Base-by-base conservation (phyloP, 1,140 invertebrate genomes). In the Pogonomyrmex barbatus region DNA sequence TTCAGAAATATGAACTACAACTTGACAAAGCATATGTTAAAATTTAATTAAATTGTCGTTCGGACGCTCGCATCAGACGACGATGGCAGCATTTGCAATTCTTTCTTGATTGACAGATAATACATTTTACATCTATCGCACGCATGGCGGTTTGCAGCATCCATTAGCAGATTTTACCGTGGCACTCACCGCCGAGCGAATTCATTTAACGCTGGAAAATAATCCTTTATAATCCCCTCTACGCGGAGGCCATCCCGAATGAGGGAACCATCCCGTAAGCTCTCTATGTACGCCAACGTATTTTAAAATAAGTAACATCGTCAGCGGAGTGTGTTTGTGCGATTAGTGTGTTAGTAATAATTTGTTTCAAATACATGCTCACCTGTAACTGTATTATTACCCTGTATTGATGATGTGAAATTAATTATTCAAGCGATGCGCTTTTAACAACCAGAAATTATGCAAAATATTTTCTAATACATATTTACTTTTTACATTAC, bases 81-180 rank as follows among this genome's bases (percentile, higher is more conserved):
- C 36, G 56, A 78, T 67, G 79, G 54, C 24, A 86, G 54, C 24
- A 56, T 87, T 73, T 70, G n/a, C 42, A 82, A 86, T 88, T 86
- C 87, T 86, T 86, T 85, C 71, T 52, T 77, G 54, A 88, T 73
- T 54, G 85, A 39, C 39, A 82, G 50, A 83, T 75, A 83, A 87
- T 87, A 68, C 70, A 71, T 82, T 83, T 75, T 77, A 68, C 54
- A 70, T 68, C 45, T 65, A 86, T 79, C 56, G 65, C n/a, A 63
- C 33, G n/a, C 52, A 56, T 30, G 52, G 77, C 30, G 39, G 85
- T 60, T 73, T 83, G 63, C 58, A 45, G 45, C 65, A 65, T 87
- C 85, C 87, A 89, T 89, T 89, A 85, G 81, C 62, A 68, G 47
- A 79, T 89, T 89, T 89, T 78, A 79, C 87, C 81, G 36, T 85